Evolutionary conservation across 2,888 invertebrate genomes (phyloP).

Genomic region (Megalurothrips usitatus): DNA sequence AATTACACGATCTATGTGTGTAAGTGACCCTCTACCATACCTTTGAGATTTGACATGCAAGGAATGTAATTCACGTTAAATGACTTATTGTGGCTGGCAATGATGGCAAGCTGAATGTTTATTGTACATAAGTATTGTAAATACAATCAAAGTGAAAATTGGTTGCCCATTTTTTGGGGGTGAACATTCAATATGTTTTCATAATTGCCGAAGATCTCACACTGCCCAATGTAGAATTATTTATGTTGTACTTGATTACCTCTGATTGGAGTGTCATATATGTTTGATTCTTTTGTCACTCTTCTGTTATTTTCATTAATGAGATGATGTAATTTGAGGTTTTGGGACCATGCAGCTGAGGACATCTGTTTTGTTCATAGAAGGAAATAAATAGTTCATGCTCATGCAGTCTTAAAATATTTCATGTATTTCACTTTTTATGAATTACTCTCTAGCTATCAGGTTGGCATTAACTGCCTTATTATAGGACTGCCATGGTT

Average conservation of each 20-base stretch:
- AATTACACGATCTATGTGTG: too few species aligned
- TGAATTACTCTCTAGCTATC: too few species aligned
- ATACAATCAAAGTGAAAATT: background rate
- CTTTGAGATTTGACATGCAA: background rate
- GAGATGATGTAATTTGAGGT: background rate
- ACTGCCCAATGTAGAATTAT: conserved; percentile 8
- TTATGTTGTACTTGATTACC: background rate
- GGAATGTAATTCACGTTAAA: background rate
- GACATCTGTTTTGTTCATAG: too few species aligned
- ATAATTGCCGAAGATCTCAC: conserved; percentile 21
- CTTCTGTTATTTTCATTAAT: background rate
- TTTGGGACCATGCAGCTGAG: conserved; percentile 4
- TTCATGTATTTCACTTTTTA: background rate
- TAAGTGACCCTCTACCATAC: too few species aligned
- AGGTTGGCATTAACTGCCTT: too few species aligned
- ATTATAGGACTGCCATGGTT: too few species aligned
- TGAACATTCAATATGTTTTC: background rate
- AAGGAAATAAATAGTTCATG: too few species aligned
- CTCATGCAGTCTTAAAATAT: background rate
- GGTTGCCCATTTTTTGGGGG: background rate
- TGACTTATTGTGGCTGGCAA: background rate
- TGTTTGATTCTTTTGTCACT: background rate
- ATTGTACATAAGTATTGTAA: conserved; percentile 10
- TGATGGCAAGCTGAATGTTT: background rate
- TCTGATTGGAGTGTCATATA: background rate